phyloP scores from a whole-genome alignment of 1,140 invertebrate species.

The Calephelis nemesis region DNA sequence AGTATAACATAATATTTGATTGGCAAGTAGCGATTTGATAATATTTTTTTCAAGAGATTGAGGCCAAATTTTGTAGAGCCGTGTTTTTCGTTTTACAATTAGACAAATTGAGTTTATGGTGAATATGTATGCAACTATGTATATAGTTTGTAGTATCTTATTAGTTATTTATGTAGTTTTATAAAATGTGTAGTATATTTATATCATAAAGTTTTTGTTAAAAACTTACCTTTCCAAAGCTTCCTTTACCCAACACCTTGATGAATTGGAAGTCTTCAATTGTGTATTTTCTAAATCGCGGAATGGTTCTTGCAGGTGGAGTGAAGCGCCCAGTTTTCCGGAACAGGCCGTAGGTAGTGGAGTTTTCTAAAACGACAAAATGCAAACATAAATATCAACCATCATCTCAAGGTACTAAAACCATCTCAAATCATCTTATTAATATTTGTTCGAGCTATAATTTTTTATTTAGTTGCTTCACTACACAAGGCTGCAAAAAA shows the following conservation, averaged over 20 bases:
- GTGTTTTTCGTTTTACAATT: too few relatives aligned
- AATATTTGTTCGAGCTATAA: too few relatives aligned
- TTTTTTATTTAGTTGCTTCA: too few relatives aligned
- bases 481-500: too few relatives aligned
- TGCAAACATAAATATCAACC: not conserved
- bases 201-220: not conserved
- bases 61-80: too few relatives aligned
- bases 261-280: constrained; percentile 96
- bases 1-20: too few relatives aligned
- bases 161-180: not conserved
- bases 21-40: too few relatives aligned
- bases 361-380: constrained; percentile 63
- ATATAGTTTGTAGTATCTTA: too few relatives aligned
- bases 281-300: constrained; percentile 92
- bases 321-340: constrained; percentile 88
- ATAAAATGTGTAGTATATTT: not conserved
- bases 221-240: constrained; percentile 93
- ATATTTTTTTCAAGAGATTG: too few relatives aligned
- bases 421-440: too few relatives aligned
- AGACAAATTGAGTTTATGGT: too few relatives aligned
- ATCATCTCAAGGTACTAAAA: not conserved
- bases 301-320: constrained; percentile 90
- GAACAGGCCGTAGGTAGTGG: constrained; percentile 83
- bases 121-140: too few relatives aligned
- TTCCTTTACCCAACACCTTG: constrained; percentile 97